These are phyloP conservation scores for Bombus sylvicola DNA, from an alignment of 1,140 invertebrate species.

Conservation along the genomic window DNA sequence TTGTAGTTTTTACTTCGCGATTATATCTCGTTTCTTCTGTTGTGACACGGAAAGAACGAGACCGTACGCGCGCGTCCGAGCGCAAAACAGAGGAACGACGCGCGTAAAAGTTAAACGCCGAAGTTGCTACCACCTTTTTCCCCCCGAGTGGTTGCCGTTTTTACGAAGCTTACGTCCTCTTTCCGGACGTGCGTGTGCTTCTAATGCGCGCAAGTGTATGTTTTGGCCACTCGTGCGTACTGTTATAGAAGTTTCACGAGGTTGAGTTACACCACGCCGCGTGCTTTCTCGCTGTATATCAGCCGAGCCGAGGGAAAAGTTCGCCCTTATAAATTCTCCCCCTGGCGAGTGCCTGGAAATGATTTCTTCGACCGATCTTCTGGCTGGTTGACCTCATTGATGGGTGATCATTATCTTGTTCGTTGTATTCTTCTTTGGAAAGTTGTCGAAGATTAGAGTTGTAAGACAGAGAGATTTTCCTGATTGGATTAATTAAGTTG, in stretches of 20 bases:
- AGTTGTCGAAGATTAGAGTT: neutral
- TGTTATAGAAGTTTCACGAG: conserved; percentile 4
- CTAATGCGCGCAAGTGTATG: conserved; percentile 27
- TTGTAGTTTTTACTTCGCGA: conserved; percentile 47
- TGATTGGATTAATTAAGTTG: too few species aligned
- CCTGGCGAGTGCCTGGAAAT: neutral
- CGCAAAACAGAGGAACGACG: conserved; percentile 5
- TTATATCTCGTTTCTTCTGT: conserved; percentile 43
- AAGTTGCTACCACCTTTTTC: conserved; percentile 36
- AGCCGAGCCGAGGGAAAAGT: conserved; percentile 42
- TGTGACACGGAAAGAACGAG: neutral
- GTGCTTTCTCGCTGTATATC: conserved; percentile 44
- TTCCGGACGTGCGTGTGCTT: conserved; percentile 44
- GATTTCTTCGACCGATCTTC: neutral
- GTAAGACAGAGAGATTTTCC: neutral
- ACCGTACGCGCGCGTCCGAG: neutral
- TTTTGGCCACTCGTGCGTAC: conserved; percentile 23
- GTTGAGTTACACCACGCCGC: neutral
- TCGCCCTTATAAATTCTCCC: conserved; percentile 61
- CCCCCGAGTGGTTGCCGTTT: conserved; percentile 29
- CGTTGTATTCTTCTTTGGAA: neutral
- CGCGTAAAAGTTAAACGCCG: conserved; percentile 63
- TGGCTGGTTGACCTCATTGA: neutral
- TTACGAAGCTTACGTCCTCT: conserved; percentile 42
- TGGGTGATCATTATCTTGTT: neutral